phyloP scores from a whole-genome alignment of 2,888 invertebrate genomes.

The Lampropteryx suffumata region DNA sequence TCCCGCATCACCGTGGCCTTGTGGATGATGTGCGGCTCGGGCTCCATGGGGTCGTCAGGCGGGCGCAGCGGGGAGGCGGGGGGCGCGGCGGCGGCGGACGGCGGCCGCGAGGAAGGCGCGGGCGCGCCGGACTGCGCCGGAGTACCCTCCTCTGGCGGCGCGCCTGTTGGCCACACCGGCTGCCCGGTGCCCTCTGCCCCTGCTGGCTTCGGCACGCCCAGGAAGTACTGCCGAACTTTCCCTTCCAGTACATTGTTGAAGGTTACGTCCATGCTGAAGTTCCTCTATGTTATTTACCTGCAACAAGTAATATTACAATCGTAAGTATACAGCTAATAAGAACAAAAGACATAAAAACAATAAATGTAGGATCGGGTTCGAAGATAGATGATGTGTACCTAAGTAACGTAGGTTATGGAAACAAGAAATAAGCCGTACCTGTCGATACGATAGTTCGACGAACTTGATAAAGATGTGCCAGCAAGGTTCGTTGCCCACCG shows the following conservation, averaged over 20 bases:
- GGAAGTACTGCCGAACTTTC: slow-evolving; percentile 89
- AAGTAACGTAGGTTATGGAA: background rate
- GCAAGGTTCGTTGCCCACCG: slow-evolving; percentile 68
- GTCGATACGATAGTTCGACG: slow-evolving; percentile 9
- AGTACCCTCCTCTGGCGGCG: slow-evolving; percentile 65
- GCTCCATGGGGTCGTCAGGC: slow-evolving; percentile 75
- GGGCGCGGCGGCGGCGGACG: slow-evolving; percentile 77
- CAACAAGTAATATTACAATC: slow-evolving; percentile 34
- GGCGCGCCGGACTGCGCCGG: slow-evolving; percentile 73
- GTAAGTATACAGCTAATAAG: too few species aligned
- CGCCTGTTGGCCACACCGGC: slow-evolving; percentile 61
- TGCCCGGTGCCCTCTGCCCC: slow-evolving; percentile 61
- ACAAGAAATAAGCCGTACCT: background rate
- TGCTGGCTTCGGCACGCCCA: slow-evolving; percentile 87
- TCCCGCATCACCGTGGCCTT: slow-evolving; percentile 81
- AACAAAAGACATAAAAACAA: too few species aligned
- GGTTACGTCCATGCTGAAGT: slow-evolving; percentile 87
- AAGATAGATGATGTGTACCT: background rate
- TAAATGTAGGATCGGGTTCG: too few species aligned
- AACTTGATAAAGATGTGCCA: slow-evolving; percentile 16
- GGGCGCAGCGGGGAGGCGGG: slow-evolving; percentile 73
- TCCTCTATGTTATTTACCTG: slow-evolving; percentile 53
- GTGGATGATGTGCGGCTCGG: slow-evolving; percentile 80
- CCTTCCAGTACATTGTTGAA: slow-evolving; percentile 91
- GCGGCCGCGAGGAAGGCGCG: slow-evolving; percentile 72